Conservation (phyloP, 2,888 invertebrate species). For the Lochmaea capreae region DNA sequence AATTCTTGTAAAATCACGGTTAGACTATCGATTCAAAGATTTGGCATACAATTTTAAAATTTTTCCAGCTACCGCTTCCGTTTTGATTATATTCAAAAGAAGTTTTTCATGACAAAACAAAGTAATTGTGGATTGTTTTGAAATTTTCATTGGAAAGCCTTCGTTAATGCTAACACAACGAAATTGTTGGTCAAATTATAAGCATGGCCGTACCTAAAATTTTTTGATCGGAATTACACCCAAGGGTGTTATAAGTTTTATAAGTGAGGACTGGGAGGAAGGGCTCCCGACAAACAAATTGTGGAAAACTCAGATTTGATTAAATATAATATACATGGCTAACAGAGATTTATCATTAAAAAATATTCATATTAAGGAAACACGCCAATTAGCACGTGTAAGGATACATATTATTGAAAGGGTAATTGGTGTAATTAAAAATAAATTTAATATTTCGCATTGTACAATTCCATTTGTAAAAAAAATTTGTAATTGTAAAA, state of each 20-base stretch:
- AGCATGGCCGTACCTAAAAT: slow-evolving; percentile 42
- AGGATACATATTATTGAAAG: too few species aligned
- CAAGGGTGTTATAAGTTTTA: slow-evolving; percentile 41
- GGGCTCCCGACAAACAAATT: slow-evolving; percentile 42
- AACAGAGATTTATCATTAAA: slow-evolving; percentile 44
- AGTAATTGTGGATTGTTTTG: slow-evolving; percentile 42
- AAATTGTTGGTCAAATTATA: slow-evolving; percentile 44
- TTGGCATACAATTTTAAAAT: slow-evolving; percentile 37
- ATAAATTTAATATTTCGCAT: too few species aligned
- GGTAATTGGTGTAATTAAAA: too few species aligned
- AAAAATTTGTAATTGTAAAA: too few species aligned
- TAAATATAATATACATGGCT: slow-evolving; percentile 28
- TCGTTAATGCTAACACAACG: slow-evolving; percentile 28
- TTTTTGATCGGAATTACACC: slow-evolving; percentile 44
- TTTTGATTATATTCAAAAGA: slow-evolving; percentile 33
- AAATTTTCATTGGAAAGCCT: slow-evolving; percentile 43
- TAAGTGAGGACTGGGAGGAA: slow-evolving; percentile 44
- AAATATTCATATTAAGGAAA: slow-evolving; percentile 44
- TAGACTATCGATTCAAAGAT: slow-evolving; percentile 40
- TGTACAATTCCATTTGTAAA: too few species aligned
- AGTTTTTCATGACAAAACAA: slow-evolving; percentile 39
- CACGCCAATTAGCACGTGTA: slow-evolving; percentile 44
- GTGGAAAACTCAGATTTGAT: slow-evolving; percentile 11
- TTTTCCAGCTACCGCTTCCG: slow-evolving; percentile 32
- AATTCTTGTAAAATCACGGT: slow-evolving; percentile 32